phyloP scores from a whole-genome alignment of 2,888 invertebrate genomes.

The Eristalis intricaria region DNA sequence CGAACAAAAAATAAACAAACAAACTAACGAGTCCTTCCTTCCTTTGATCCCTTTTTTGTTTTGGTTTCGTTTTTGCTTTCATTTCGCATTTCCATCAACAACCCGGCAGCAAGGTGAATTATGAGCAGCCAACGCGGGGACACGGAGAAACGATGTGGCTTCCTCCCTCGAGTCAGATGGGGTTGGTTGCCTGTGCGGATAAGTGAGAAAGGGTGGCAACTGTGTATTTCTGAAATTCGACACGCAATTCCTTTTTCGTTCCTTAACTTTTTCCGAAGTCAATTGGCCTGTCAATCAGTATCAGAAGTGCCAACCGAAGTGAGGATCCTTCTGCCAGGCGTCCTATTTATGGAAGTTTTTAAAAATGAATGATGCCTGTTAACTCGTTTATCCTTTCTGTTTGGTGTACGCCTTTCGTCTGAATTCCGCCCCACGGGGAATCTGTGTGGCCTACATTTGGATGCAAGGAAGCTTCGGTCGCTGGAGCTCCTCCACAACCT shows the following conservation, averaged over 20 bases:
- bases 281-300: neutral
- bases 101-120: slow-evolving; percentile 7
- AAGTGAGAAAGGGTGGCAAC: neutral
- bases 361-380: neutral
- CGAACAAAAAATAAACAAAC: neutral
- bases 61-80: neutral
- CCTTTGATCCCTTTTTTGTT: neutral
- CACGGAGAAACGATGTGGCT: neutral
- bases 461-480: neutral
- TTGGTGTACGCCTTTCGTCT: neutral
- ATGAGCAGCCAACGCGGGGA: neutral
- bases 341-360: neutral
- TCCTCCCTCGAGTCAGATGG: neutral
- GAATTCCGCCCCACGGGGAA: neutral
- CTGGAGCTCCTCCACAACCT: too few relatives aligned
- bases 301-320: too few relatives aligned
- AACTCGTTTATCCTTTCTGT: neutral
- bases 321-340: neutral
- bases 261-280: neutral
- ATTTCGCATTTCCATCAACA: slow-evolving; percentile 2
- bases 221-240: neutral
- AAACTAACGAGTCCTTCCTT: neutral
- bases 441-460: neutral
- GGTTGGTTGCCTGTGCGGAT: neutral
- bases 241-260: neutral